Evolutionary conservation across 2,113 vertebrate genomes (phyloP), one percentile per base, ranked within the genome.

Genomic region (Dermatemys mawii): DNA sequence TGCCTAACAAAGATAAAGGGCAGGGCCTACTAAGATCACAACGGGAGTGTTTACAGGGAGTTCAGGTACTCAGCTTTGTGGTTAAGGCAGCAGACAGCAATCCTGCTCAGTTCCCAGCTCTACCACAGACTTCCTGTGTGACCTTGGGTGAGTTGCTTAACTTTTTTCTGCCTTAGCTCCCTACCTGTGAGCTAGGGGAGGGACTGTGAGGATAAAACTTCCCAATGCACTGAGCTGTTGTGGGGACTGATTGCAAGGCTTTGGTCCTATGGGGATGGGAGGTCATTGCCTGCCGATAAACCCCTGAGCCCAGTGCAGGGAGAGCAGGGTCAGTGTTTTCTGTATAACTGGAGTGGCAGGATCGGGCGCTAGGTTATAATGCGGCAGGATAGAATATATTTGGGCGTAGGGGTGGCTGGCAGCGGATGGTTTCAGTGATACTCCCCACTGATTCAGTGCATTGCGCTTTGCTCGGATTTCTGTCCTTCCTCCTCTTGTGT

Each of bases 401-500:
- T 41, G 67, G 38, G 21, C 9, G 11, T 11, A 2, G n/a, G n/a
- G n/a, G n/a, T 35, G 10, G n/a, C 10, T 11, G 21, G n/a, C n/a
- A 21, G n/a, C 3, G 8, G 16, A 22, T 10, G n/a, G 67, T 4
- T 73, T n/a, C 57, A 17, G 57, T 2, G 57, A 32, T 16, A 32
- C 57, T 60, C 27, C 27, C 29, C 35, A 32, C 29, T 60, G 57
- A 60, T 60, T 60, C 32, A 14, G 14, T 6, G 6, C 57, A 60
- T 60, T 35, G 57, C 29, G 13, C 29, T 2, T 51, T 26, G 0
- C 24, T 51, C 81, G 11, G 22, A 3, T 73, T 19, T 48, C n/a
- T n/a, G 49, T 73, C 76, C 49, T 1, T 3, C 2, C 41, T 35
- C 22, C 6, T 38, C 78, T 26, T 0, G 0, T 11, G 46, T 67